Conservation (phyloP, 2,888 invertebrate species). For the Eristalis arbustorum region DNA sequence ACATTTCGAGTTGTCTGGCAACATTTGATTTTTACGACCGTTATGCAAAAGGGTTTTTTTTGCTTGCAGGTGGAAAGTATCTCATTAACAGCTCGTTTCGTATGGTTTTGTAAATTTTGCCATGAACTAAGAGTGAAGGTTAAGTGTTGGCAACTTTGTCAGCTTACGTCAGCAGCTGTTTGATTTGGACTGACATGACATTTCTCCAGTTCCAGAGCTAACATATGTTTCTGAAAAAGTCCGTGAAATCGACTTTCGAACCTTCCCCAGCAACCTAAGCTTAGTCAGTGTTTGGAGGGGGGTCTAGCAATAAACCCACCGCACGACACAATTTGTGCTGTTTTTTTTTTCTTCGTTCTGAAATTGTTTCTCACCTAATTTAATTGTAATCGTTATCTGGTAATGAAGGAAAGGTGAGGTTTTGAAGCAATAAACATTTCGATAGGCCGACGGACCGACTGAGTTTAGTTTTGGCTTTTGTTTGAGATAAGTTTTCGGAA, state of each 20-base stretch:
- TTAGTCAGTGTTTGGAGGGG: background rate
- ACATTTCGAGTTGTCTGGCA: background rate
- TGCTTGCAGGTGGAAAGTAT: background rate
- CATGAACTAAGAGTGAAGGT: background rate
- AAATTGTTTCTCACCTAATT: constrained; percentile 11
- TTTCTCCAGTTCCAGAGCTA: background rate
- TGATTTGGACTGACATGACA: background rate
- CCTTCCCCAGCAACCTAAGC: background rate
- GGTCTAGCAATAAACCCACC: constrained; percentile 9
- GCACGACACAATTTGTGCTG: constrained; percentile 21
- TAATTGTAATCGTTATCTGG: constrained; percentile 11
- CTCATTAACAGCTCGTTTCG: background rate
- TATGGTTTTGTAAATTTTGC: background rate
- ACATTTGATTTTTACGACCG: background rate
- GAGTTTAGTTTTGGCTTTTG: background rate
- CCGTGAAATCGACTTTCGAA: background rate
- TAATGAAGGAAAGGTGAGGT: background rate
- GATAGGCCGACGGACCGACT: background rate
- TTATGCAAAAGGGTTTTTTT: background rate
- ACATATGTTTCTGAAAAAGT: background rate
- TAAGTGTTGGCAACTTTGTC: background rate
- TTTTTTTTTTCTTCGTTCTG: background rate
- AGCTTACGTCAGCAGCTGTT: background rate
- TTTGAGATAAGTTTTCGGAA: background rate
- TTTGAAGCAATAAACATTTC: background rate